Conservation (phyloP, 1,140 invertebrate genomes). For the Meloidogyne exigua region DNA sequence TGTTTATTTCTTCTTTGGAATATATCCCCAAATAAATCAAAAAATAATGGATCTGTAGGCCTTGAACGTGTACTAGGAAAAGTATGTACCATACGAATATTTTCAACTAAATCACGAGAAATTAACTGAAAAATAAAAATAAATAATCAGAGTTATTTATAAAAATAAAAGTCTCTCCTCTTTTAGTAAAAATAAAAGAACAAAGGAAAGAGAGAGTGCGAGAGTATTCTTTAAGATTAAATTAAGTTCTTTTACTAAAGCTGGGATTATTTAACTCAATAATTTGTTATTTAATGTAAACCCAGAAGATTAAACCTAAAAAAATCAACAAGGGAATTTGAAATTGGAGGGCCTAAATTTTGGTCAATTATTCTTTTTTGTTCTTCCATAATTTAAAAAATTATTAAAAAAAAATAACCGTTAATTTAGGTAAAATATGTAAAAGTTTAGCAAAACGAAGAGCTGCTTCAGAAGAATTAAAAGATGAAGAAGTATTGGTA, state of each 20-base stretch:
- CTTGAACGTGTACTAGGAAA: conserved; percentile 20
- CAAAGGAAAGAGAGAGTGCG: no score
- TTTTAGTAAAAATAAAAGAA: no score
- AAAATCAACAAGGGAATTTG: no score
- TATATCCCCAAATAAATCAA: conserved; percentile 56
- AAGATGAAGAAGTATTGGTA: not conserved
- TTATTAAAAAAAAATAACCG: conserved; percentile 34
- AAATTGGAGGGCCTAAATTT: no score
- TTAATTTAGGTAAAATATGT: conserved; percentile 53
- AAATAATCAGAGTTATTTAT: not conserved
- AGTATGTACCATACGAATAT: conserved; percentile 45
- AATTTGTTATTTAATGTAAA: no score
- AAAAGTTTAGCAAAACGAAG: conserved; percentile 52
- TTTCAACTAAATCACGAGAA: conserved; percentile 51
- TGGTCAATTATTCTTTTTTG: no score
- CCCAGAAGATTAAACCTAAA: no score
- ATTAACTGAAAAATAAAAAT: conserved; percentile 42
- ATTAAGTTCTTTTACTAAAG: no score
- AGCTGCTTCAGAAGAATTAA: conserved; percentile 31
- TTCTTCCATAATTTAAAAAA: no score
- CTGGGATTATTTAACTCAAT: no score
- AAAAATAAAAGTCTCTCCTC: no score
- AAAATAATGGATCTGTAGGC: conserved; percentile 45
- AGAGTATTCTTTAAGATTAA: no score
- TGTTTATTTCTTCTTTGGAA: conserved; percentile 36